Percentiles rank a stretch among this genome's conserved stretches.
Evolutionary conservation across 2,888 invertebrate species (phyloP).

Genomic region (Pediacus dermestoides): DNA sequence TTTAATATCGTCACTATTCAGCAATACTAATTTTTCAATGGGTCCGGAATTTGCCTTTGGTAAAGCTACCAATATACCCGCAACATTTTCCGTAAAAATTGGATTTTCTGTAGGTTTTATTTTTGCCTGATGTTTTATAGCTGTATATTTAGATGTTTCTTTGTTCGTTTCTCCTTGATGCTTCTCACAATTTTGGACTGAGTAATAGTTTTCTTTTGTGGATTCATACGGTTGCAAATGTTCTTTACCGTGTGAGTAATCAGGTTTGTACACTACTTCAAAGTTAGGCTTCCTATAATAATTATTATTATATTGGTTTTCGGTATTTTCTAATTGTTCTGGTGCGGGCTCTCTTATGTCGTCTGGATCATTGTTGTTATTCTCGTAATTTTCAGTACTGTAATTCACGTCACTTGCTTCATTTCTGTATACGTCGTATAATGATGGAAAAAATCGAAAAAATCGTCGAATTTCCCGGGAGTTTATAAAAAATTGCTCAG

Average conservation of each 20-base stretch:
- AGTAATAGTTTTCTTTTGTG: too few relatives aligned
- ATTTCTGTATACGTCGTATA: conserved; percentile 9
- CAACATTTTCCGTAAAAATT: conserved; percentile 6
- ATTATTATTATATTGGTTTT: too few relatives aligned
- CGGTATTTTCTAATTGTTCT: too few relatives aligned
- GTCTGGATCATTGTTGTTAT: conserved; percentile 15
- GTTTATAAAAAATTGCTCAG: conserved; percentile 9
- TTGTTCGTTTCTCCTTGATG: too few relatives aligned
- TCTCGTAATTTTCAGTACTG: conserved; percentile 7
- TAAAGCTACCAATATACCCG: conserved; percentile 10
- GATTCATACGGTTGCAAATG: conserved; percentile 1
- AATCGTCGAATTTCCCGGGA: conserved; percentile 6
- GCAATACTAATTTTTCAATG: conserved; percentile 1
- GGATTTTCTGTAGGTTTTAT: neutral
- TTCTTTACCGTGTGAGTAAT: conserved; percentile 7
- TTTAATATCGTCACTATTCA: neutral
- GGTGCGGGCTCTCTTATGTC: too few relatives aligned
- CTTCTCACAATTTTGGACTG: too few relatives aligned
- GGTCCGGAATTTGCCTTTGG: conserved; percentile 5
- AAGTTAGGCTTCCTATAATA: too few relatives aligned
- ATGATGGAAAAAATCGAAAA: conserved; percentile 8
- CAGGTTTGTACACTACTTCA: too few relatives aligned
- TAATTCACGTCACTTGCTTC: conserved; percentile 4
- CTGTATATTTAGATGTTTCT: neutral
- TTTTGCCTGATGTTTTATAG: neutral